phyloP scores from a whole-genome alignment of 2,888 invertebrate genomes.

The Portevinia maculata region DNA sequence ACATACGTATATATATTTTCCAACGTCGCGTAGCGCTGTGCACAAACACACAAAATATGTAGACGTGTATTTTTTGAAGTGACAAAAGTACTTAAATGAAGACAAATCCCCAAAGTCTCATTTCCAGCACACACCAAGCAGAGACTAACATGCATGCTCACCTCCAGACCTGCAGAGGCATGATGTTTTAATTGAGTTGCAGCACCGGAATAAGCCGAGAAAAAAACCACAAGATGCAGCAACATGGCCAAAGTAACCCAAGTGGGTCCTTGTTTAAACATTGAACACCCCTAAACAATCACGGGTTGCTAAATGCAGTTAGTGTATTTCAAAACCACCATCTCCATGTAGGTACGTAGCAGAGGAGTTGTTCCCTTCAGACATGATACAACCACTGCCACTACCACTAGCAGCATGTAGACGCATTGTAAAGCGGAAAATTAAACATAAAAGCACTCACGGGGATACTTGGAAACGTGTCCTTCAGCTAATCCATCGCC shows the following conservation, averaged over 20 bases:
- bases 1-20: slow-evolving; percentile 8
- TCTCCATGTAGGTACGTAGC: slow-evolving; percentile 44
- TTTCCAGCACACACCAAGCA: slow-evolving; percentile 22
- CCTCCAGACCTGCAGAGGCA: slow-evolving; percentile 26
- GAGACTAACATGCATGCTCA: slow-evolving; percentile 17
- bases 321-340: slow-evolving; percentile 37
- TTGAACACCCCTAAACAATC: slow-evolving; percentile 28
- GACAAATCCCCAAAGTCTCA: slow-evolving; percentile 38
- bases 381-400: slow-evolving; percentile 77
- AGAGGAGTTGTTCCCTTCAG: slow-evolving; percentile 69
- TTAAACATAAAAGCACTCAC: slow-evolving; percentile 80
- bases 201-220: slow-evolving; percentile 25
- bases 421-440: slow-evolving; percentile 78
- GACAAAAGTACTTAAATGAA: slow-evolving; percentile 30
- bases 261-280: slow-evolving; percentile 40
- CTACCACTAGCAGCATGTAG: slow-evolving; percentile 71
- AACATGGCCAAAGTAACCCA: slow-evolving; percentile 1
- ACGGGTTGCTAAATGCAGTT: slow-evolving; percentile 53
- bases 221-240: slow-evolving; percentile 1
- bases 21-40: not conserved
- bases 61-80: not conserved
- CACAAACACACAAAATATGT: not conserved
- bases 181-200: slow-evolving; percentile 64
- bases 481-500: slow-evolving; percentile 80
- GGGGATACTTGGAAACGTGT: slow-evolving; percentile 82